phyloP scores from a whole-genome alignment of 2,113 vertebrate species.

The Orthochromis malagaraziensis region DNA sequence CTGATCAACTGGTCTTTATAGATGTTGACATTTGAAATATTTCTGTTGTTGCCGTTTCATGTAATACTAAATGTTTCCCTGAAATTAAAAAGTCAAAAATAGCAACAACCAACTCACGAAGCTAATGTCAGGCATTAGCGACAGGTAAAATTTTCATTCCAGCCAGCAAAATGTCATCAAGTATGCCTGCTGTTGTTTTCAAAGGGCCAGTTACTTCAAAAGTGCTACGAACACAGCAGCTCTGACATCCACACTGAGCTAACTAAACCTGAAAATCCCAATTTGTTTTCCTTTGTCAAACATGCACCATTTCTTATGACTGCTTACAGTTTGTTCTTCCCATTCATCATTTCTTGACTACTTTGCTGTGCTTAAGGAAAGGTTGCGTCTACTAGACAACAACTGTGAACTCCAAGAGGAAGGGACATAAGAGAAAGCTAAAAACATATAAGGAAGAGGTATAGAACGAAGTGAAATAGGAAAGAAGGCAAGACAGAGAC shows the following conservation, averaged over 20 bases:
- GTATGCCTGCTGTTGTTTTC: not conserved
- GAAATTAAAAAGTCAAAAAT: not conserved
- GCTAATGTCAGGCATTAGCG: not conserved
- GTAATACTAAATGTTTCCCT: not conserved
- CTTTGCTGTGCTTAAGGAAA: not conserved
- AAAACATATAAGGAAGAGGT: constrained; percentile 21
- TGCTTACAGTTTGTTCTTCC: not conserved
- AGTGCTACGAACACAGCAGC: not conserved
- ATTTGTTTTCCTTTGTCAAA: not conserved
- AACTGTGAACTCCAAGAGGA: not conserved
- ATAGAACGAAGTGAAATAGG: not conserved
- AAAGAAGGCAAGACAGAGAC: constrained; percentile 1
- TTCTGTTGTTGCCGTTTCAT: not conserved
- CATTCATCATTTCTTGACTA: not conserved
- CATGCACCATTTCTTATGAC: not conserved
- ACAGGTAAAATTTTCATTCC: not conserved
- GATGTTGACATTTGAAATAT: not conserved
- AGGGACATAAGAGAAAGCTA: not conserved
- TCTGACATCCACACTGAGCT: not conserved
- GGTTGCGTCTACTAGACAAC: not conserved
- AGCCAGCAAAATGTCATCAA: not conserved
- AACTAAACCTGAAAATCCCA: not conserved
- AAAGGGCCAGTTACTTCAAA: not conserved
- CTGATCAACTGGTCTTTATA: not conserved
- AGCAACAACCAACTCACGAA: not conserved